Base-by-base conservation (phyloP, 2,797 vertebrate genomes). In the Anguilla marmorata region DNA sequence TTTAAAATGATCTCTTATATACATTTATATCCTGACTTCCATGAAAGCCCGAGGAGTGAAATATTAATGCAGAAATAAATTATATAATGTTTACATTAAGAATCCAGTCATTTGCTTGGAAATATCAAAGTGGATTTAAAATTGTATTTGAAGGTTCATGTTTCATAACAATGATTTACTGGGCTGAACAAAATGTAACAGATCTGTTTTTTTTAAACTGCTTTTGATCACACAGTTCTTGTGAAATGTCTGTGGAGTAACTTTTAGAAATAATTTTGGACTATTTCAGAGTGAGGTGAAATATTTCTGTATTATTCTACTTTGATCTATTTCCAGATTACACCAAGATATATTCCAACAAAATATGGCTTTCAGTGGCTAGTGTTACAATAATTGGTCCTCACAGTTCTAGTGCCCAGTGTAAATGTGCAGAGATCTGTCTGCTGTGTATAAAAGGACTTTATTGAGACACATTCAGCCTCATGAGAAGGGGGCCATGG, bases 1-100 rank as follows among this genome's bases (percentile, higher is more conserved):
- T 95, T 95, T 92, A 92, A 92, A 91, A 76, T 37, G 33, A 76
- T 41, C 8, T 3, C 14, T 76, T 74, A 5, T 14, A 37, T 33
- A 74, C 8, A 9, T 76, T 19, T 21, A 72, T 72, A 9, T 72
- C 6, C 66, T 19, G 37, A 76, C 74, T 37, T 76, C 33, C 33
- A 76, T 76, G 33, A 76, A 76, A 41, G 16, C 74, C 74, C 19
- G 16, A 41, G 14, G 7, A 41, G 14, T 41, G n/a, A 76, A 41
- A 37, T 76, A 1, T 41, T 6, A 37, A 19, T 76, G 33, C 33
- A 76, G 74, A 76, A 76, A 76, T 76, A 72, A 19, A 76, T 37
- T 8, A 12, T 33, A 27, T 33, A 5, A 66, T 33, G 11, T 72
- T 41, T 6, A 41, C 1, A 76, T 76, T 0, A 76, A 76, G 12